phyloP scores from a whole-genome alignment of 2,888 invertebrate genomes.

The Nomada hirtipes region DNA sequence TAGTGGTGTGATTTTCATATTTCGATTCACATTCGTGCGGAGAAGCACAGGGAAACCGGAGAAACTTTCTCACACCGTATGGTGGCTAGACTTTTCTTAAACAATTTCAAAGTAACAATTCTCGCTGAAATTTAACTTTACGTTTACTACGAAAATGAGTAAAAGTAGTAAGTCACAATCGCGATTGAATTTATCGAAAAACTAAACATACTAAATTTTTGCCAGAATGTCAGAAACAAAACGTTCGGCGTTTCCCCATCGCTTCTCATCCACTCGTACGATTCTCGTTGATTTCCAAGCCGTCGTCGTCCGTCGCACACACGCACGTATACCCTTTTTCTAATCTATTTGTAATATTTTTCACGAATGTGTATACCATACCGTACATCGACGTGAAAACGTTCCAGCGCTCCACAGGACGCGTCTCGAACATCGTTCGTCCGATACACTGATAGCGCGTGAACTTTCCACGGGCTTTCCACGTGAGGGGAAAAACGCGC shows the following conservation, averaged over 20 bases:
- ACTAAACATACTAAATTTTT: too few relatives aligned
- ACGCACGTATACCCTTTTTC: constrained; percentile 39
- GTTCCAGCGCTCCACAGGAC: not conserved
- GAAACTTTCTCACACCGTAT: too few relatives aligned
- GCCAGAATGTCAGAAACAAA: too few relatives aligned
- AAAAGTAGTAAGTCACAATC: too few relatives aligned
- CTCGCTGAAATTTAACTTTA: too few relatives aligned
- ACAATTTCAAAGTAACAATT: too few relatives aligned
- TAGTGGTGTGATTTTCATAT: too few relatives aligned
- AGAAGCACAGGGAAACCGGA: too few relatives aligned
- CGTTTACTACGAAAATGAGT: too few relatives aligned
- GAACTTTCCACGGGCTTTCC: not conserved
- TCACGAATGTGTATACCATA: constrained; percentile 1
- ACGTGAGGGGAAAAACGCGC: not conserved
- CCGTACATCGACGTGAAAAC: not conserved
- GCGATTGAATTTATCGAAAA: too few relatives aligned
- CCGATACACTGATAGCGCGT: not conserved
- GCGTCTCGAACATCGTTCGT: not conserved
- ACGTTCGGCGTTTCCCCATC: not conserved
- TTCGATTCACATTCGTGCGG: too few relatives aligned
- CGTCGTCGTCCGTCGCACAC: constrained; percentile 39
- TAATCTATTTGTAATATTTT: constrained; percentile 39
- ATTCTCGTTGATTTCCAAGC: constrained; percentile 14
- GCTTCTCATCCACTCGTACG: constrained; percentile 22
- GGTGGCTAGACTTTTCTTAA: too few relatives aligned